Evolutionary conservation across 2,888 invertebrate genomes (phyloP), one percentile per base, ranked within the genome.

Genomic region (Cerastis leucographa): DNA sequence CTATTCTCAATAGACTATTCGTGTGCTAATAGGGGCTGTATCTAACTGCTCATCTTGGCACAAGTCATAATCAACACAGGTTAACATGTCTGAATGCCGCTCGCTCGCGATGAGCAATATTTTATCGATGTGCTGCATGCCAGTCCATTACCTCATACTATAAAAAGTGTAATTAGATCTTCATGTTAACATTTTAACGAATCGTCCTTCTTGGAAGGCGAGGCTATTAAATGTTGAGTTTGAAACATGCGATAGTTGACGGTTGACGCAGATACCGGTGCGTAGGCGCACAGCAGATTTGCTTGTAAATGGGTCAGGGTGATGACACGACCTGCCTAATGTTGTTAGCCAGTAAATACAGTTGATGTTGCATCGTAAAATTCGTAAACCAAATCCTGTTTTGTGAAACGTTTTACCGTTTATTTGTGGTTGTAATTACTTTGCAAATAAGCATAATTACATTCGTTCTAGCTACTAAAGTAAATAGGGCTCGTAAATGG

Each of bases 241-340:
- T 78, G 87, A 88, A 89, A 84, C 87, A 80, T 87, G 80, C 89
- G 90, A 92, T 91, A 90, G 89, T 85, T 89, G 88, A 80, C 87
- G 89, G 88, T 91, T 93, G 92, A 94, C 93, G 93, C 88, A 91
- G 90, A 90, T 88, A 87, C 85, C 75, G 87, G 79, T 93, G 94
- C 94, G 95, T 95, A 91, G 95, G 96, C 93, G 94, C 94, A 93
- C 89, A 88, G 89, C 93, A 89, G 93, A 94, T 95, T 94, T 93
- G 77, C 90, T 93, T 90, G 90, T 89, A 95, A 94, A 95, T 95
- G 90, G 95, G 96, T 95, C 96, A 95, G 92, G 95, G 96, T 90
- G 90, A 90, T 90, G 89, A 89, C 88, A 85, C 88, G 90, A 89
- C 88, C 87, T 86, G 87, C 80, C 85, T 80, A 81, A 88, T 84